Conservation (phyloP, 2,888 invertebrate species). For the Pollenia amentaria region DNA sequence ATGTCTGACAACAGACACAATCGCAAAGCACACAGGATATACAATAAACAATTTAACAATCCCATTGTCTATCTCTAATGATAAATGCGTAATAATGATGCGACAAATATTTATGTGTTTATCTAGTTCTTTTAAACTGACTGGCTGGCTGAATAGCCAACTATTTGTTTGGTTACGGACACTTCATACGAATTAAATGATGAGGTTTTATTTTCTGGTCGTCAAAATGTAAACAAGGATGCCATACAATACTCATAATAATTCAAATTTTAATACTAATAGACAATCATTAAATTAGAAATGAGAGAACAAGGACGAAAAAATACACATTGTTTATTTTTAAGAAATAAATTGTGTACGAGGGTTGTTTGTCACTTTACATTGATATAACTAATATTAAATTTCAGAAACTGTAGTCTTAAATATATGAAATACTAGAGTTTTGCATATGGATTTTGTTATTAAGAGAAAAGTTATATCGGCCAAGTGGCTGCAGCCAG, state of each 20-base stretch:
- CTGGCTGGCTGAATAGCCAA: background rate
- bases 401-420: no score
- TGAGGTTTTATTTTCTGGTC: constrained; percentile 66
- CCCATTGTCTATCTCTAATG: constrained; percentile 53
- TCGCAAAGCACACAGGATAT: constrained; percentile 38
- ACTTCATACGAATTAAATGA: constrained; percentile 64
- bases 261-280: constrained; percentile 42
- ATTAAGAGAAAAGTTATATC: no score
- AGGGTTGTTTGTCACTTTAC: background rate
- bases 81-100: constrained; percentile 78
- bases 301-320: constrained; percentile 16
- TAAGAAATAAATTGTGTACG: constrained; percentile 7
- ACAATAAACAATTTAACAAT: constrained; percentile 48
- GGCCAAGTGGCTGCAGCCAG: no score
- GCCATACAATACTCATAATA: constrained; percentile 44
- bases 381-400: background rate
- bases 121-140: constrained; percentile 37
- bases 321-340: constrained; percentile 7
- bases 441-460: no score
- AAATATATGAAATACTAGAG: no score
- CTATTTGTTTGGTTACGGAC: constrained; percentile 61
- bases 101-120: constrained; percentile 77
- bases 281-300: constrained; percentile 26
- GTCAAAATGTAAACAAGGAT: constrained; percentile 60
- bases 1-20: background rate